Base-by-base conservation (phyloP, 2,113 vertebrate species). In the Rhynchomys soricoides region DNA sequence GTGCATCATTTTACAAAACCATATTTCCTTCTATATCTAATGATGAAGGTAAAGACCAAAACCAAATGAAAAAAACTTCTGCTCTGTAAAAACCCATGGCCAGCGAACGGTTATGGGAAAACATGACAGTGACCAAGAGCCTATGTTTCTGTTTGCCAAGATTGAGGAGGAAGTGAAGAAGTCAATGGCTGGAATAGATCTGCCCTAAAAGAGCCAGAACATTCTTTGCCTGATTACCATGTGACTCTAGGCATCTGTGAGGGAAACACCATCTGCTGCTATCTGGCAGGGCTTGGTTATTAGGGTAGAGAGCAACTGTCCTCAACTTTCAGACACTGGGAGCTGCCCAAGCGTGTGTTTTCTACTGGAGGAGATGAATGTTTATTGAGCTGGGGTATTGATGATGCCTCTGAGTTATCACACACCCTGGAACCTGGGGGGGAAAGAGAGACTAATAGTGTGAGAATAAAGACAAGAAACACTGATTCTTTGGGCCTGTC, bases 281-380 rank as follows among this genome's bases (percentile, higher is more conserved):
- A 68, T 96, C 98, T 98, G 98, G 98, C 98, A 96, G 0, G 2
- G 22, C 52, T 92, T 5, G 40, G 85, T 81, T 0, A 10, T 0
- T 0, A 86, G 77, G 98, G 97, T 95, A 99, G 98, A 99, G 97
- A 98, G 98, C 91, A 11, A 77, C 98, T 99, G 98, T 99, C 98
- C 96, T 96, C 9, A 40, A 45, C 90, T 95, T 96, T 81, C 68
- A 94, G 91, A 93, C 89, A 86, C 68, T 98, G 98, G 98, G 98
- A 89, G 64, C 0, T 0, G 34, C 97, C 96, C 9, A 10, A 89
- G 90, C 95, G 94, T 97, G 92, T 93, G 74, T 96, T 95, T 94
- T 95, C 95, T 97, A 86, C 59, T 7, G 57, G 68, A 88, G 52
- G 92, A 96, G 82, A 88, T 29, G 66, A 74, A 55, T 59, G 78